phyloP scores from a whole-genome alignment of 2,797 vertebrate species.

The Siniperca scherzeri region DNA sequence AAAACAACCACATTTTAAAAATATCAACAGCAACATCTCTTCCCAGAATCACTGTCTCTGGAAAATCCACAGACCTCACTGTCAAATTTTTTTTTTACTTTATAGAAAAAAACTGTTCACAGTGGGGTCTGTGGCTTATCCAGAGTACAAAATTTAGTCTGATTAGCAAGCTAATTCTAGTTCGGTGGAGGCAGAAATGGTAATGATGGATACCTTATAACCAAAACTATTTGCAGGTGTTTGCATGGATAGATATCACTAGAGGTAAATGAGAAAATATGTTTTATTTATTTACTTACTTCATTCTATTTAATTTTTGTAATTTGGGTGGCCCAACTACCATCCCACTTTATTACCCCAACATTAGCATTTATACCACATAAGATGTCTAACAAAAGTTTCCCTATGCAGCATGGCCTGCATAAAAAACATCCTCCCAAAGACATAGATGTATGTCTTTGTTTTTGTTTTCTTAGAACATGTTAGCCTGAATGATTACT shows the following conservation, averaged over 20 bases:
- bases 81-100: background rate
- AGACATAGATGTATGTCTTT: background rate
- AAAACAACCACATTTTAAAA: too few relatives aligned
- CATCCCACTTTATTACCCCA: background rate
- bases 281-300: background rate
- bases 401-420: background rate
- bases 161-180: background rate
- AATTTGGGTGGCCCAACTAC: background rate
- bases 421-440: background rate
- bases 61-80: background rate
- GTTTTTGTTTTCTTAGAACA: background rate
- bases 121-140: background rate
- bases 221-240: background rate
- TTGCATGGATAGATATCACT: background rate
- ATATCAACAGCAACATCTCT: background rate
- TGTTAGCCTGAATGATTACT: slow-evolving; percentile 18
- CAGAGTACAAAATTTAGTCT: background rate
- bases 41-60: background rate
- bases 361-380: slow-evolving; percentile 2
- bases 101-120: background rate
- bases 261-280: background rate
- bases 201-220: background rate
- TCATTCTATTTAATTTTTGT: background rate
- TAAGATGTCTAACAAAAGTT: background rate
- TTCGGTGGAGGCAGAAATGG: background rate